phyloP scores from a whole-genome alignment of 2,797 vertebrate genomes.

The Molossus molossus region DNA sequence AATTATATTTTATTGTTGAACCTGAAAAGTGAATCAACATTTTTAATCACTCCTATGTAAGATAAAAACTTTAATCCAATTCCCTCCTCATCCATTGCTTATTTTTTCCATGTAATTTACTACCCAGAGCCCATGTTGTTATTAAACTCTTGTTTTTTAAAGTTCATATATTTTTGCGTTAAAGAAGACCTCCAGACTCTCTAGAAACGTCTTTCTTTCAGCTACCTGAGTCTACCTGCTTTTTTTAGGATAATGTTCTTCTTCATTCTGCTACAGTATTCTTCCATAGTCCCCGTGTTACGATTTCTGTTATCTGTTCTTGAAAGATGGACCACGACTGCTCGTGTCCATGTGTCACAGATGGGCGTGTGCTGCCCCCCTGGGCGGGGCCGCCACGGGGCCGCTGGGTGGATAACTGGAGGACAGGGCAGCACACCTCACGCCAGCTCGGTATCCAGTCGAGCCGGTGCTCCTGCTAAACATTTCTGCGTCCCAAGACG shows the following conservation, averaged over 20 bases:
- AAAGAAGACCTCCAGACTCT: conserved; percentile 2
- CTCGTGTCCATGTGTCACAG: neutral
- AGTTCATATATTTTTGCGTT: neutral
- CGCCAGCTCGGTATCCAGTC: neutral
- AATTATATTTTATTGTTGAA: conserved; percentile 30
- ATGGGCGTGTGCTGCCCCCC: fast-evolving
- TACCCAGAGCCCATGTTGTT: conserved; percentile 14
- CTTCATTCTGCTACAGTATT: neutral
- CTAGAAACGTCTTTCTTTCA: conserved; percentile 43
- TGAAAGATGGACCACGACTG: neutral
- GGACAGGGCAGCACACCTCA: fast-evolving
- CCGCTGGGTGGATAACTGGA: neutral
- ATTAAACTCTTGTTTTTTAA: neutral
- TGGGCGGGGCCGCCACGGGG: neutral
- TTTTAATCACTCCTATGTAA: neutral
- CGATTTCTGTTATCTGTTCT: neutral
- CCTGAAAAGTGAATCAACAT: conserved; percentile 14
- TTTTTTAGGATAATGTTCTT: conserved; percentile 17
- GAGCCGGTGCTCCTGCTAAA: neutral
- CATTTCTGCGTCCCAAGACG: neutral
- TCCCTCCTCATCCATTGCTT: conserved; percentile 39
- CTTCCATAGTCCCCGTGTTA: neutral
- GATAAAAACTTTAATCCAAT: conserved; percentile 1
- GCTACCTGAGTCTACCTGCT: neutral
- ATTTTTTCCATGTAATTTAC: conserved; percentile 20